A percentile compares a stretch with the other conserved stretches of the same genome.
phyloP scores from a whole-genome alignment of 1,140 invertebrate species.

The Melipona quadrifasciata region DNA sequence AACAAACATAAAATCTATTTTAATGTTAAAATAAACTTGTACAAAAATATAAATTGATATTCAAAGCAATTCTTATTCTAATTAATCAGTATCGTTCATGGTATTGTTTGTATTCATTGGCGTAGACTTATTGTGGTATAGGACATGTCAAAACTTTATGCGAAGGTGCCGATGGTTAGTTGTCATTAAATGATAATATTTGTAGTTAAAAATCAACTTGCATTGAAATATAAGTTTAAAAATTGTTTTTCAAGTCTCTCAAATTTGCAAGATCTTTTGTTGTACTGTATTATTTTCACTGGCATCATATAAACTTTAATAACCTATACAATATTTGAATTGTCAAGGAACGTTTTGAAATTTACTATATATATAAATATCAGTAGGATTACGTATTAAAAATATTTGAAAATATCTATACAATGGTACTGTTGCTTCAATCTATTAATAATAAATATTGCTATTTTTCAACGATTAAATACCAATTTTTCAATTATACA shows the following conservation, averaged over 20 bases:
- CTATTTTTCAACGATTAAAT: conserved; percentile 7
- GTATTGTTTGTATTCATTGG: conserved; percentile 44
- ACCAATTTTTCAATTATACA: not conserved
- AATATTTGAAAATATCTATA: not conserved
- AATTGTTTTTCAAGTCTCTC: not conserved
- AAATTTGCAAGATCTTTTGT: not conserved
- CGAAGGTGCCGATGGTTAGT: conserved; percentile 78
- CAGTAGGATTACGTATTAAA: not conserved
- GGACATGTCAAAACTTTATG: conserved; percentile 76
- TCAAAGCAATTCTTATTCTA: conserved; percentile 1
- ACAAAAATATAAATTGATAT: not conserved
- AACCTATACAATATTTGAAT: conserved; percentile 41
- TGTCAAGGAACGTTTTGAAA: conserved; percentile 24
- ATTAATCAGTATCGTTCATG: conserved; percentile 20
- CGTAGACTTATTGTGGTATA: conserved; percentile 45
- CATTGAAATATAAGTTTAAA: not conserved
- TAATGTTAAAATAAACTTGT: not conserved
- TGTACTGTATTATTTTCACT: not conserved
- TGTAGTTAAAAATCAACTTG: conserved; percentile 28
- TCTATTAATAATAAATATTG: not conserved
- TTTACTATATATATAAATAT: not conserved
- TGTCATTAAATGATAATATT: conserved; percentile 67
- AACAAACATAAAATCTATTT: not conserved
- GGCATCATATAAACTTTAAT: not conserved
- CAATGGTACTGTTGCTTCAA: not conserved